These are phyloP conservation scores for Antennarius maculatus DNA, from an alignment of 2,797 vertebrate genomes.

Conservation along the genomic window DNA sequence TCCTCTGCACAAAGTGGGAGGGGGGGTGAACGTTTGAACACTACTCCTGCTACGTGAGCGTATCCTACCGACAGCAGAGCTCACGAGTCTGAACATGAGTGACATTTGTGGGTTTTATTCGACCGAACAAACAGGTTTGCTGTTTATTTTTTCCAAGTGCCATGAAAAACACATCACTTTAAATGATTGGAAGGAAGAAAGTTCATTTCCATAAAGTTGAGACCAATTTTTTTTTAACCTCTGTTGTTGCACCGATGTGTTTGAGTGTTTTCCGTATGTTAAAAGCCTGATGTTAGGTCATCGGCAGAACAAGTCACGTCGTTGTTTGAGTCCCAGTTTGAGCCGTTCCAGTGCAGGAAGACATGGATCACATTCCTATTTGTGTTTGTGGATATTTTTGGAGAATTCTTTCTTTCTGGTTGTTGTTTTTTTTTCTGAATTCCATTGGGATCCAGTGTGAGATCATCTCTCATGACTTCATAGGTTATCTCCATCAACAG, in stretches of 20 bases:
- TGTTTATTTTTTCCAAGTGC: constrained; percentile 63
- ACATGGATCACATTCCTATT: constrained; percentile 75
- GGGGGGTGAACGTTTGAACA: constrained; percentile 55
- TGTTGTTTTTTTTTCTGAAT: constrained; percentile 43
- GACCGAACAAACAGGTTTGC: constrained; percentile 34
- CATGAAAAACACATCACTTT: constrained; percentile 41
- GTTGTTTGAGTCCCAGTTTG: constrained; percentile 32
- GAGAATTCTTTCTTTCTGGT: constrained; percentile 51
- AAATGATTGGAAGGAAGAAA: constrained; percentile 18
- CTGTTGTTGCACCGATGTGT: constrained; percentile 30
- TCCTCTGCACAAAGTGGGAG: constrained; percentile 35
- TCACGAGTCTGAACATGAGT: constrained; percentile 28
- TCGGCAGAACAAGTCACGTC: constrained; percentile 33
- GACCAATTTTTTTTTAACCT: constrained; percentile 52
- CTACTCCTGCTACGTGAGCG: constrained; percentile 57
- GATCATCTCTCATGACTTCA: constrained; percentile 26
- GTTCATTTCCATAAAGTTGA: constrained; percentile 40
- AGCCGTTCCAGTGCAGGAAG: constrained; percentile 38
- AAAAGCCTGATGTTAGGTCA: constrained; percentile 30
- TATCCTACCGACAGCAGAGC: constrained; percentile 30
- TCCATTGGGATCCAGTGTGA: constrained; percentile 51
- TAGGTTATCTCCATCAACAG: constrained; percentile 28
- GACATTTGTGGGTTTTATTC: constrained; percentile 34
- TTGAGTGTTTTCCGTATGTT: constrained; percentile 39
- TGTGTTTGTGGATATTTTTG: constrained; percentile 53